Percentiles rank a stretch among this genome's conserved stretches.
These are phyloP conservation scores for Halisarca cf. caerulea DNA, from an alignment of 37 sponge, comb jelly and placozoan species.

Conservation along the genomic window DNA sequence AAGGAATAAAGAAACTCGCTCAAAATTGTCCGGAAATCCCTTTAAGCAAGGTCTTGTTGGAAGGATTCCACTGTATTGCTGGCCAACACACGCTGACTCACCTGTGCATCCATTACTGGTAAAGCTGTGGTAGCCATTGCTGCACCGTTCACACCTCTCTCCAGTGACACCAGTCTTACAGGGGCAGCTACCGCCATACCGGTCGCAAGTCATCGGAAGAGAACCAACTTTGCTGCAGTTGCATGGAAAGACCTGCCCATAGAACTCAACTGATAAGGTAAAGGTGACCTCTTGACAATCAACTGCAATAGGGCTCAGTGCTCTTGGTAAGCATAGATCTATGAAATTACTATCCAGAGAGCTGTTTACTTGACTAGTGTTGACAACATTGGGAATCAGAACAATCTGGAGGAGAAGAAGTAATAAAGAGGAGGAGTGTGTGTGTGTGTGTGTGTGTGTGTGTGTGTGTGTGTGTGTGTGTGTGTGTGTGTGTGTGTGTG, in stretches of 20 bases:
- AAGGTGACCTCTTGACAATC: constrained; percentile 8
- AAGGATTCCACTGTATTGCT: too few relatives aligned
- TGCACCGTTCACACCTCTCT: constrained; percentile 41
- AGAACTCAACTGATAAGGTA: constrained; percentile 67
- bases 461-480: background rate
- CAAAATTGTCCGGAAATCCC: too few relatives aligned
- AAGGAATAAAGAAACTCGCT: too few relatives aligned
- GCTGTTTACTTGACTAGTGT: background rate
- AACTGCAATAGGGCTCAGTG: constrained; percentile 33
- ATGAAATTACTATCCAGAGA: background rate
- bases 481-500: background rate
- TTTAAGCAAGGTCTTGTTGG: too few relatives aligned
- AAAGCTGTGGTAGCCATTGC: constrained; percentile 27
- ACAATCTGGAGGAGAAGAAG: constrained; percentile 56
- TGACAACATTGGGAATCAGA: constrained; percentile 6
- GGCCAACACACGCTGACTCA: background rate
- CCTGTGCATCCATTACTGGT: constrained; percentile 33
- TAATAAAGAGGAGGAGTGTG: background rate
- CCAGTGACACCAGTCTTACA: constrained; percentile 63
- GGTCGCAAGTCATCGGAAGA: constrained; percentile 4
- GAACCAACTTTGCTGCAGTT: background rate
- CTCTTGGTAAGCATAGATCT: constrained; percentile 2
- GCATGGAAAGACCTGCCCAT: constrained; percentile 46
- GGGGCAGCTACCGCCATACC: constrained; percentile 41
- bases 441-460: background rate